These are phyloP conservation scores for Gymnoscopelus braueri DNA, from an alignment of 2,797 vertebrate genomes.

Conservation along the genomic window DNA sequence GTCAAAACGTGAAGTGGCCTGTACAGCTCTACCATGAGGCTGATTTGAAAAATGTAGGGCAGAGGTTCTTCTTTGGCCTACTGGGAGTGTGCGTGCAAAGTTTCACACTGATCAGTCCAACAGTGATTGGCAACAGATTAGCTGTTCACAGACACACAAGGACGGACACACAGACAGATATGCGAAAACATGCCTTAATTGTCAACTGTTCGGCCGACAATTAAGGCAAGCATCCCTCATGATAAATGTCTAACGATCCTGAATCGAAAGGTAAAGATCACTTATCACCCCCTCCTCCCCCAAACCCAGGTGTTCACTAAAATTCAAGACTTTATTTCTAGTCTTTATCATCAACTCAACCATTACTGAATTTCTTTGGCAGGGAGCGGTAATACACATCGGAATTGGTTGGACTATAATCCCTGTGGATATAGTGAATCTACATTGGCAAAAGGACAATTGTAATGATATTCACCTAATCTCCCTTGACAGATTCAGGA, in stretches of 20 bases:
- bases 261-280: constrained; percentile 34
- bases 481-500: constrained; percentile 94
- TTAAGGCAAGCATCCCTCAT: too few species aligned
- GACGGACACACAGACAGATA: background rate
- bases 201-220: too few species aligned
- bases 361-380: constrained; percentile 63
- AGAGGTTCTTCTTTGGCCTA: too few species aligned
- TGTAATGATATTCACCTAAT: constrained; percentile 96
- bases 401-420: constrained; percentile 75
- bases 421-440: constrained; percentile 82
- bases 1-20: too few species aligned
- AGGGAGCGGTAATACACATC: constrained; percentile 71
- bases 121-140: too few species aligned
- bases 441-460: constrained; percentile 91
- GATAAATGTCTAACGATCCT: too few species aligned
- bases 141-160: background rate
- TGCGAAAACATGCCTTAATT: background rate
- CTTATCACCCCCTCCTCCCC: constrained; percentile 18
- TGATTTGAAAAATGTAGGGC: too few species aligned
- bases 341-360: constrained; percentile 70
- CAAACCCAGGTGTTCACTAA: constrained; percentile 54
- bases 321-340: constrained; percentile 68
- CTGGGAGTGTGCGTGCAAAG: too few species aligned
- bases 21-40: too few species aligned
- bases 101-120: too few species aligned